Percentiles rank a stretch among this genome's conserved stretches.
phyloP scores from a whole-genome alignment of 2,113 vertebrate genomes.

The Anguilla japonica region DNA sequence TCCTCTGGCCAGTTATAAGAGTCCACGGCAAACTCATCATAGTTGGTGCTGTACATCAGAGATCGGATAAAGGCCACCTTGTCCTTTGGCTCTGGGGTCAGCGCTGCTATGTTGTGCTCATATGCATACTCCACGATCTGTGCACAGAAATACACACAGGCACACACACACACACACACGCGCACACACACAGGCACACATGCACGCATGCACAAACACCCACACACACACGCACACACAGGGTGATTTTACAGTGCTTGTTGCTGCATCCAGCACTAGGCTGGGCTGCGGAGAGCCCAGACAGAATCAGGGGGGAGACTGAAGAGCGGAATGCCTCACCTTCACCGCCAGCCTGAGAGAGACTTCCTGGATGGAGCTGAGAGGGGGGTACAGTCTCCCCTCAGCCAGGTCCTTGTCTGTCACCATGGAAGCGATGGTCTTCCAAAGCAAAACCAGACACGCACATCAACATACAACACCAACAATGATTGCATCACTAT shows the following conservation, averaged over 20 bases:
- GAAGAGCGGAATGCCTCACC: constrained; percentile 64
- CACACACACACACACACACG: not conserved
- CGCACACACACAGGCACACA: not conserved
- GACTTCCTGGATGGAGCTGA: constrained; percentile 81
- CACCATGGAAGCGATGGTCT: constrained; percentile 88
- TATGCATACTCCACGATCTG: constrained; percentile 88
- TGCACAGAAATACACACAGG: constrained; percentile 35
- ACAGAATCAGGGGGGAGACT: not conserved
- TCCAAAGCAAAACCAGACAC: constrained; percentile 35
- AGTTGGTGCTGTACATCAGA: constrained; percentile 80
- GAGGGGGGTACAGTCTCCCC: constrained; percentile 89
- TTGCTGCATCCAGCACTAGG: not conserved
- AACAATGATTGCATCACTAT: not conserved
- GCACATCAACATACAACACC: not conserved
- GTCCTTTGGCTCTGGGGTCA: constrained; percentile 83
- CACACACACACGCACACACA: not conserved
- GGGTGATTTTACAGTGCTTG: not conserved
- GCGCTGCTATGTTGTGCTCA: constrained; percentile 77
- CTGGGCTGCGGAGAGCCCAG: not conserved
- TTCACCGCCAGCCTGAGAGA: constrained; percentile 86
- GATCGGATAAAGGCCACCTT: constrained; percentile 81
- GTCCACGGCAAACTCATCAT: constrained; percentile 81
- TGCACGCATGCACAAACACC: not conserved
- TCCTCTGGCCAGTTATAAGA: constrained; percentile 86
- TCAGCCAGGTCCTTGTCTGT: constrained; percentile 83